Evolutionary conservation across 2,888 invertebrate genomes (phyloP).

Genomic region (Diadromus collaris): DNA sequence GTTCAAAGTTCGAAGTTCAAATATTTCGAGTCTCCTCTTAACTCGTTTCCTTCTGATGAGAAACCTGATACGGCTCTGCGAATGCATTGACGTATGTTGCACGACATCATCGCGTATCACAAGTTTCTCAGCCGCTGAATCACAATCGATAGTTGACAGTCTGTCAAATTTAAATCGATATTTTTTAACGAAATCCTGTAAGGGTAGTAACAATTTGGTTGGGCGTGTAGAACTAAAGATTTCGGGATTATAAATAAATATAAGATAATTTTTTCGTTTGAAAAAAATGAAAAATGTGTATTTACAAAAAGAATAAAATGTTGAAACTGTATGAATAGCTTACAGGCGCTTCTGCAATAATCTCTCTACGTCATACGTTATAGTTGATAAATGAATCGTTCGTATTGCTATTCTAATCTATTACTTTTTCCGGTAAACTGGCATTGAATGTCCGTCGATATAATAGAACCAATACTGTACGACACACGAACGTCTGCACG

Average conservation of each 20-base stretch:
- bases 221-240: neutral
- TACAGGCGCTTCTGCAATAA: neutral
- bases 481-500: neutral
- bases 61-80: neutral
- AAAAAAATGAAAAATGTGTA: neutral
- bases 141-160: neutral
- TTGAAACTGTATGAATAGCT: neutral
- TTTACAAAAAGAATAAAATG: neutral
- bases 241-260: neutral
- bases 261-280: neutral
- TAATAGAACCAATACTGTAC: conserved; percentile 7
- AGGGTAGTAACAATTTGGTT: neutral
- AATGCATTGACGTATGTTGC: neutral
- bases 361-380: neutral
- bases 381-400: neutral
- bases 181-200: neutral
- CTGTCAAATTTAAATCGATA: neutral
- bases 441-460: conserved; percentile 21
- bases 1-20: too few relatives aligned
- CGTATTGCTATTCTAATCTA: neutral
- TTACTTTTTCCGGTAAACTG: neutral
- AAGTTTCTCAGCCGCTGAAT: neutral
- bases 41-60: neutral
- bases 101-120: neutral
- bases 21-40: neutral